A percentile compares a stretch with the other conserved stretches of the same genome.
Evolutionary conservation across 2,888 invertebrate species (phyloP).

Genomic region (Philopedon plagiatum): DNA sequence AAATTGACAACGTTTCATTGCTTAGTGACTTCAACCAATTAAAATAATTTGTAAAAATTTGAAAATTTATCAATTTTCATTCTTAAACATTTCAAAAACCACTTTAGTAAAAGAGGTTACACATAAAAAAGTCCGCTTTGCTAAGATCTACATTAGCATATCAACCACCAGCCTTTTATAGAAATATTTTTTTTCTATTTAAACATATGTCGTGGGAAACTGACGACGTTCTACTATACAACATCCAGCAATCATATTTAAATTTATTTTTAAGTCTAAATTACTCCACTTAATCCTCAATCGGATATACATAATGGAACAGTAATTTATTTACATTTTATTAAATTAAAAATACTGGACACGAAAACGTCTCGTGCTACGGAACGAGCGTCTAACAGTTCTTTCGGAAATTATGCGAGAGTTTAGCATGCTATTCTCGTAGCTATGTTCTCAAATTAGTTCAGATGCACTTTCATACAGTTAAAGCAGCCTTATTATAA

Average conservation of each 20-base stretch:
- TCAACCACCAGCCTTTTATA: no score
- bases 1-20: no score
- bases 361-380: slow-evolving; percentile 11
- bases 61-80: no score
- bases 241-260: not conserved
- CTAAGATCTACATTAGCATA: no score
- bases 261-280: not conserved
- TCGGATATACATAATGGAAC: slow-evolving; percentile 4
- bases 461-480: no score
- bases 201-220: not conserved
- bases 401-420: slow-evolving; percentile 2
- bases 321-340: slow-evolving; percentile 3
- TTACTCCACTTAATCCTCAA: slow-evolving; percentile 7
- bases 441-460: not conserved
- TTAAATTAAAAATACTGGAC: slow-evolving; percentile 6
- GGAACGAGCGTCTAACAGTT: not conserved
- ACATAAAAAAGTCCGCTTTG: no score
- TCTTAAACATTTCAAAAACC: no score
- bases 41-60: no score
- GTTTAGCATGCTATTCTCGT: not conserved
- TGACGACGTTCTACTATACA: not conserved
- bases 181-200: no score
- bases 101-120: no score
- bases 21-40: no score
- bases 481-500: no score